Conservation (phyloP, 1,140 invertebrate species). For the Macrotrachela quadricornifera region DNA sequence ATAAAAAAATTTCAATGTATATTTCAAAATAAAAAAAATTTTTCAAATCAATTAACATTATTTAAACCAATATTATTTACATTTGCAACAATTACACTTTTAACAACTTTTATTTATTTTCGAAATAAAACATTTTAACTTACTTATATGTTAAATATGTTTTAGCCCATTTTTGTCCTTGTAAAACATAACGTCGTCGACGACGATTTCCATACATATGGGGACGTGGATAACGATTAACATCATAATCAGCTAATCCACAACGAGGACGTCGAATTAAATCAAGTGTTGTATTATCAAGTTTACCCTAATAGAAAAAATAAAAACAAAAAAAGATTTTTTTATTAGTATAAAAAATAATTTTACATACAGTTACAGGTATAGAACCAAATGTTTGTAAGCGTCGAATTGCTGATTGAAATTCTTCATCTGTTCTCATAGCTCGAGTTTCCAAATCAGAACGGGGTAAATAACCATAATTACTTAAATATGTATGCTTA, state of each 20-base stretch:
- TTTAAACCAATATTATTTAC: no score
- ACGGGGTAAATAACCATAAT: conserved; percentile 62
- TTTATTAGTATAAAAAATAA: no score
- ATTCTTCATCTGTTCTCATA: conserved; percentile 53
- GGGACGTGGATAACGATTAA: conserved; percentile 1
- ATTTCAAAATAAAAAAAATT: no score
- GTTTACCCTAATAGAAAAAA: conserved; percentile 35
- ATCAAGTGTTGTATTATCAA: conserved; percentile 49
- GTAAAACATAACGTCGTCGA: conserved; percentile 44
- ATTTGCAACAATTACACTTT: no score
- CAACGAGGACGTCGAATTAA: conserved; percentile 55
- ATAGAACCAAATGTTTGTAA: conserved; percentile 58
- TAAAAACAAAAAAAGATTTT: no score
- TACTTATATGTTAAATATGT: conserved; percentile 75
- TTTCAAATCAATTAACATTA: no score
- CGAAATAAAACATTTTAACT: conserved; percentile 20
- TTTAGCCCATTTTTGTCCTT: conserved; percentile 62
- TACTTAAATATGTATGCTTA: conserved; percentile 37
- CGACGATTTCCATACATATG: neutral
- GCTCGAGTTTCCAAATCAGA: conserved; percentile 53
- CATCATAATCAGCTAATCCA: conserved; percentile 49
- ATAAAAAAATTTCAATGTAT: no score
- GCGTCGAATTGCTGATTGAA: conserved; percentile 52
- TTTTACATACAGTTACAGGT: conserved; percentile 37
- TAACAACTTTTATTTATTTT: no score